Evolutionary conservation across 2,797 vertebrate genomes (phyloP), one percentile per base, ranked within the genome.

Genomic region (Diplodus sargus): DNA sequence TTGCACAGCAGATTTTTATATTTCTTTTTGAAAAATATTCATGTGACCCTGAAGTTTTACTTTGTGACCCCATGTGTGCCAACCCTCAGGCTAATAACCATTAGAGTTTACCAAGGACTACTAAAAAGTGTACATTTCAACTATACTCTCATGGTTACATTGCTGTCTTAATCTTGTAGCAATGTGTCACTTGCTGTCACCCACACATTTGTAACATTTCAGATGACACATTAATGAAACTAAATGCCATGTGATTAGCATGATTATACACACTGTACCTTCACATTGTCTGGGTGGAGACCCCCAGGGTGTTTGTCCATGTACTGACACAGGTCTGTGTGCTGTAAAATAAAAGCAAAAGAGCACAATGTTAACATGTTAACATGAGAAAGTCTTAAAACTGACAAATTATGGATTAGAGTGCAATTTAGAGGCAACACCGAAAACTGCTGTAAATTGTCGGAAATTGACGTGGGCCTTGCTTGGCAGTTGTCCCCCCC

Each of bases 301-400:
- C 98, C 98, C 71, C 98, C 98, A 8, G 97, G 97, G 87, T 99
- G 96, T 93, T 96, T 98, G 94, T 99, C 98, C 98, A 99, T 99
- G 93, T 99, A 99, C 94, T 98, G 98, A 94, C 98, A 99, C 93
- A 99, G 95, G 95, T 99, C 98, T 91, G 98, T 99, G 89, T 99
- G 97, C 98, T 99, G 91, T 20, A 89, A 93, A 68, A 70, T 60
- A 16, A 47, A 79, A 92, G 72, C 14, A 83, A 9, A 48, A 43
- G 2, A 74, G 2, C n/a, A 60, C 11, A 22, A 7, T 18, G 20
- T 85, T 66, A 84, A 66, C 5, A 12, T 0, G 14, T 8, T 2
- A 12, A 28, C 28, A 74, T 12, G 12, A 59, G 14, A 25, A 16
- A 11, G 25, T 54, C 4, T 60, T 12, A 20, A 69, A 34, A 47